Percentiles rank a stretch among this genome's conserved stretches.
Conservation (phyloP, 2,888 invertebrate genomes). For the Parnassius smintheus region DNA sequence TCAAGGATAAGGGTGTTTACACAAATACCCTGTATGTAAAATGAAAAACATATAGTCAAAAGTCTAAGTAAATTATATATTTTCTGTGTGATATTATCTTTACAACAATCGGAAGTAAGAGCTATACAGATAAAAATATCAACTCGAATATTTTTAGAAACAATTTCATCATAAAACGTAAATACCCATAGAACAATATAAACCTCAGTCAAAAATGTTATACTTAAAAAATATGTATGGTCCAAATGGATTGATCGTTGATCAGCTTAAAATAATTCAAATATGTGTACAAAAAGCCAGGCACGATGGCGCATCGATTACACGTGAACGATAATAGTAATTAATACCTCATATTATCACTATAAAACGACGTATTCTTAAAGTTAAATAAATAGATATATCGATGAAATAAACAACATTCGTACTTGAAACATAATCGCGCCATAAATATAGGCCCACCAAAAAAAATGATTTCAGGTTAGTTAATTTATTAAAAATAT, state of each 20-base stretch:
- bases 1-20: too few relatives aligned
- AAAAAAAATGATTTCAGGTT: not conserved
- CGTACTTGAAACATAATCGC: constrained; percentile 11
- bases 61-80: too few relatives aligned
- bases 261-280: constrained; percentile 55
- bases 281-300: constrained; percentile 47
- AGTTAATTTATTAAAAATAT: not conserved
- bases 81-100: too few relatives aligned
- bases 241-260: constrained; percentile 38
- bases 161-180: constrained; percentile 3
- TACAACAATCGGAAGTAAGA: too few relatives aligned
- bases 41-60: too few relatives aligned
- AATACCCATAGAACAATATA: constrained; percentile 1
- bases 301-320: constrained; percentile 56
- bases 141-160: constrained; percentile 1
- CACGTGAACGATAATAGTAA: constrained; percentile 36
- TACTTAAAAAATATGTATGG: constrained; percentile 19
- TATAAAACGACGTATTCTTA: constrained; percentile 10
- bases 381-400: constrained; percentile 24
- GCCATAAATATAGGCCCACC: constrained; percentile 10
- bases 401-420: constrained; percentile 47
- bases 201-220: constrained; percentile 16
- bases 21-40: too few relatives aligned
- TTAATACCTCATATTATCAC: constrained; percentile 17
- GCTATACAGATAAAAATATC: not conserved